Conservation (phyloP, 2,888 invertebrate species). For the Catocala nupta region DNA sequence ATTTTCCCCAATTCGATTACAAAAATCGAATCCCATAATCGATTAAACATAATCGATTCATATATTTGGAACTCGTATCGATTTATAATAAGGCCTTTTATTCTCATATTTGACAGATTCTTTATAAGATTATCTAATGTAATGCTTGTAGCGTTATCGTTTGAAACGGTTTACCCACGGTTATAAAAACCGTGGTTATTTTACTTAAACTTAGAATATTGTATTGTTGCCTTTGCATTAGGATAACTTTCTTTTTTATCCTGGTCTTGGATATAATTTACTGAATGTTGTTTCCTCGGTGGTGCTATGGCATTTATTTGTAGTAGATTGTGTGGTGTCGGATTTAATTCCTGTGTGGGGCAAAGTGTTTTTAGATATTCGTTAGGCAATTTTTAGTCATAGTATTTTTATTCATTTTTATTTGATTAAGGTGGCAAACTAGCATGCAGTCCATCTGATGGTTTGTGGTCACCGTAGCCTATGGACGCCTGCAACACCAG, state of each 20-base stretch:
- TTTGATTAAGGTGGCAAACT: too few species aligned
- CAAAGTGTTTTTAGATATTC: too few species aligned
- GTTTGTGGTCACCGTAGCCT: too few species aligned
- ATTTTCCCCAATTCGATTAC: constrained; percentile 11
- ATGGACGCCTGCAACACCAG: too few species aligned
- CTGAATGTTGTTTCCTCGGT: too few species aligned
- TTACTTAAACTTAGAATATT: constrained; percentile 1
- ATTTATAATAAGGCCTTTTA: constrained; percentile 51
- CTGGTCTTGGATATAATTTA: too few species aligned
- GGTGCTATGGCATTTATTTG: too few species aligned
- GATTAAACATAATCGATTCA: constrained; percentile 30
- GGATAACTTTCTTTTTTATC: not conserved
- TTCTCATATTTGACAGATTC: constrained; percentile 47
- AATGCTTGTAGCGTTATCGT: constrained; percentile 25
- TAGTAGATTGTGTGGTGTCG: too few species aligned
- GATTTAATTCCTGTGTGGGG: too few species aligned
- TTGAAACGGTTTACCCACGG: constrained; percentile 34
- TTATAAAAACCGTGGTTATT: constrained; percentile 16
- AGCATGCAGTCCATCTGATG: too few species aligned
- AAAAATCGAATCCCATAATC: constrained; percentile 29
- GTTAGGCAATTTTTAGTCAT: too few species aligned
- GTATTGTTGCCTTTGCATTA: not conserved
- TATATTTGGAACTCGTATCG: constrained; percentile 32
- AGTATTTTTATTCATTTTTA: too few species aligned
- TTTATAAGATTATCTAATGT: constrained; percentile 49